Percentiles rank a stretch among this genome's conserved stretches.
Conservation (phyloP, 2,113 vertebrate genomes). For the Gymnocephalus cernua region DNA sequence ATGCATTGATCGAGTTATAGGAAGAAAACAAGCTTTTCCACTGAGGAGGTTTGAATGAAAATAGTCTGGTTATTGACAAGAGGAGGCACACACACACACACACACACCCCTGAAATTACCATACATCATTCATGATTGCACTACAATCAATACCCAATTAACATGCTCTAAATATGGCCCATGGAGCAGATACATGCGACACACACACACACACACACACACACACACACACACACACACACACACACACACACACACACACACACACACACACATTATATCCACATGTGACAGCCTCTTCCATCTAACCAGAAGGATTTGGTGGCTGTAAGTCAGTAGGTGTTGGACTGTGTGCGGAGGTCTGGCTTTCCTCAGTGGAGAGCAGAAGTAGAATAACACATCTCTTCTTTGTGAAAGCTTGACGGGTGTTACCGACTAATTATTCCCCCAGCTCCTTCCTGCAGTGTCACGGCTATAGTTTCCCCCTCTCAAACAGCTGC, state of each 20-base stretch:
- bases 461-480: conserved; percentile 76
- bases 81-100: not conserved
- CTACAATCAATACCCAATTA: conserved; percentile 71
- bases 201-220: conserved; percentile 25
- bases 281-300: conserved; percentile 5
- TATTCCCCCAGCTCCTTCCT: conserved; percentile 82
- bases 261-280: not conserved
- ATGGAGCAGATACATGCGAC: conserved; percentile 26
- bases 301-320: conserved; percentile 9
- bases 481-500: conserved; percentile 75
- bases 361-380: conserved; percentile 60
- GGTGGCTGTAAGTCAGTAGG: conserved; percentile 30
- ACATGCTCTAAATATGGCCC: conserved; percentile 64
- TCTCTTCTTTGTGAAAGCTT: conserved; percentile 74
- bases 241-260: conserved; percentile 14
- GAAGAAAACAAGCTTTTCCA: conserved; percentile 48
- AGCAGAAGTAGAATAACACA: conserved; percentile 73
- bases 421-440: conserved; percentile 84
- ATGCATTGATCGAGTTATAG: conserved; percentile 41
- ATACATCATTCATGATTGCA: conserved; percentile 61
- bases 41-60: conserved; percentile 67
- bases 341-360: conserved; percentile 34
- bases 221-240: conserved; percentile 22
- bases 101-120: conserved; percentile 47
- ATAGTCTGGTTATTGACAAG: conserved; percentile 56